phyloP scores from a whole-genome alignment of 2,888 invertebrate genomes.

The Copidosoma aretas region DNA sequence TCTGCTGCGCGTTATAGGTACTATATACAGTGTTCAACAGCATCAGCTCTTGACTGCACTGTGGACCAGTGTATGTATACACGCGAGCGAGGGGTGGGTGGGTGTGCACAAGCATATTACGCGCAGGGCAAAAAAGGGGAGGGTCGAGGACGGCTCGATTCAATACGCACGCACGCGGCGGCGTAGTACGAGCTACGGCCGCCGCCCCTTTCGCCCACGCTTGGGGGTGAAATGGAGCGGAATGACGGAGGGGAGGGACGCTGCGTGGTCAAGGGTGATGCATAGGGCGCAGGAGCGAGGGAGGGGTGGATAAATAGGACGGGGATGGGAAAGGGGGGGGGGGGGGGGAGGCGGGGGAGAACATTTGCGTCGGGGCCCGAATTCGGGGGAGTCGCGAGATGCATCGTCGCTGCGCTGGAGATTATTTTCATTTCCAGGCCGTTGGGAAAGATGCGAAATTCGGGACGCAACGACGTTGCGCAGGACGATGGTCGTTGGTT shows the following conservation, averaged over 20 bases:
- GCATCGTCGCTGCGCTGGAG: too few relatives aligned
- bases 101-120: neutral
- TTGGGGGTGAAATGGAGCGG: neutral
- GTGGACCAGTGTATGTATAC: too few relatives aligned
- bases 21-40: too few relatives aligned
- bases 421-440: too few relatives aligned
- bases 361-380: neutral
- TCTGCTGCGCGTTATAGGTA: neutral
- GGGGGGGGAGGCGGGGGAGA: neutral
- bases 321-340: neutral
- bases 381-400: neutral
- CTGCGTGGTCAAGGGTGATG: too few relatives aligned
- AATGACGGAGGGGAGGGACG: neutral
- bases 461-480: too few relatives aligned
- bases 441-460: too few relatives aligned
- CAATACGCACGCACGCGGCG: neutral
- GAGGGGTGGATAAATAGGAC: neutral
- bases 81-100: too few relatives aligned
- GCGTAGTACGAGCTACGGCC: neutral
- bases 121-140: neutral
- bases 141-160: neutral
- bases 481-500: too few relatives aligned
- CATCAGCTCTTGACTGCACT: too few relatives aligned
- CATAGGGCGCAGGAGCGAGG: neutral
- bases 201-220: neutral